Base-by-base conservation (phyloP, 2,888 invertebrate genomes). In the Alitta virens region DNA sequence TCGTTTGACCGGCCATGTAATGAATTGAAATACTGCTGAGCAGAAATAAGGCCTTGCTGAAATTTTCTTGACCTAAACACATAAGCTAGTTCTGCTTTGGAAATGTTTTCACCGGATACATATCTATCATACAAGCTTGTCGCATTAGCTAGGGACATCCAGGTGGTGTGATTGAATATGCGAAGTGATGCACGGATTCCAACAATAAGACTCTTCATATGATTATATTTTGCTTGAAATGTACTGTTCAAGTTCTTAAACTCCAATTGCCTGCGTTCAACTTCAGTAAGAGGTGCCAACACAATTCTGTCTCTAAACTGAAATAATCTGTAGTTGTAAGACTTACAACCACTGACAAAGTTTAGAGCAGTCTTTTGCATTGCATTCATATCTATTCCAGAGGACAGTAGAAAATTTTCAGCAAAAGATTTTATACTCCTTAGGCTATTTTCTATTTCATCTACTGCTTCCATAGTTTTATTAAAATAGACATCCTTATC, bases 401-500 rank as follows among this genome's bases (percentile, higher is more conserved):
- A 21, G 9, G 25, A 51, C 5, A n/a, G 26, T 16, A 59, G 23
- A 27, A 52, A 14, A 2, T 21, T 1, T 18, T 50, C 52, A 40
- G 49, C 49, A 16, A 50, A 38, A 1, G 38, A 2, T 1, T 43
- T 12, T 1, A 62, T 33, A n/a, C 58, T 51, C n/a, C 51, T 50
- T 43, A 57, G 65, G 21, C 59, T 56, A 23, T 42, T 14, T n/a
- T 63, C 43, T 1, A 51, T 46, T 14, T 64, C 18, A 42, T 67
- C 67, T 18, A 56, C 52, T 25, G 58, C 27, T 1, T 63, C 25
- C 26, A 51, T 21, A 58, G 57, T 63, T 1, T 61, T 65, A 2
- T 65, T 25, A 18, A 63, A 26, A 52, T 59, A 67, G 42, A 63
- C 63, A 43, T 67, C 62, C 52, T 67, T 50, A 46, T 59, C 59